phyloP scores from a whole-genome alignment of 2,113 vertebrate species.

The Emydocephalus ijimae region DNA sequence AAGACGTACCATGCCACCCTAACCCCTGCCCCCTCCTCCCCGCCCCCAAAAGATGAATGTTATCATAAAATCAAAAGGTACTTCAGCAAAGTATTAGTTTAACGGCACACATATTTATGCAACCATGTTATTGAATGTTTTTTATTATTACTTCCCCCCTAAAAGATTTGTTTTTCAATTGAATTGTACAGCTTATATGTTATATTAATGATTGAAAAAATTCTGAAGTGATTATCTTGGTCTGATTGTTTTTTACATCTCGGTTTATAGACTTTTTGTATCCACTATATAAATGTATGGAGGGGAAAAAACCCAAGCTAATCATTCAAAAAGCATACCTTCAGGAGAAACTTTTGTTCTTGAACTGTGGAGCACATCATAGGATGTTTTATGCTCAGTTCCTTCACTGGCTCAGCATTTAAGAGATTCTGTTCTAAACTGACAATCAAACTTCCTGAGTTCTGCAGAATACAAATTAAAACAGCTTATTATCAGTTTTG shows the following conservation, averaged over 20 bases:
- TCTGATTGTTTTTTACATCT: neutral
- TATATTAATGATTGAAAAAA: neutral
- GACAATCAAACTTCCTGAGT: slow-evolving; percentile 73
- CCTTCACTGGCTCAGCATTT: slow-evolving; percentile 76
- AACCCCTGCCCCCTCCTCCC: accelerated
- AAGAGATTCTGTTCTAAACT: slow-evolving; percentile 78
- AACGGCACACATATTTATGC: neutral
- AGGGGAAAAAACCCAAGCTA: neutral
- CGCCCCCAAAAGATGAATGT: neutral
- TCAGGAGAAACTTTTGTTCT: slow-evolving; percentile 73
- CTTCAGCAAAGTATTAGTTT: neutral
- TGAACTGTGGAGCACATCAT: slow-evolving; percentile 71
- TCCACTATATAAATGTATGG: neutral
- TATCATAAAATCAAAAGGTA: neutral
- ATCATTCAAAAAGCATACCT: slow-evolving; percentile 65
- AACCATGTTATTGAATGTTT: neutral
- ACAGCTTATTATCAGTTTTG: neutral
- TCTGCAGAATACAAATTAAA: slow-evolving; percentile 52
- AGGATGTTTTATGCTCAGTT: slow-evolving; percentile 75
- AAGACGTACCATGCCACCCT: neutral
- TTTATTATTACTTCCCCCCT: neutral
- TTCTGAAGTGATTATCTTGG: neutral
- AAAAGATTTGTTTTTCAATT: neutral
- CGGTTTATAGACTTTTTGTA: neutral
- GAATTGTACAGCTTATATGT: neutral